Conservation (phyloP, 2,888 invertebrate genomes). For the Lathronympha strigana region DNA sequence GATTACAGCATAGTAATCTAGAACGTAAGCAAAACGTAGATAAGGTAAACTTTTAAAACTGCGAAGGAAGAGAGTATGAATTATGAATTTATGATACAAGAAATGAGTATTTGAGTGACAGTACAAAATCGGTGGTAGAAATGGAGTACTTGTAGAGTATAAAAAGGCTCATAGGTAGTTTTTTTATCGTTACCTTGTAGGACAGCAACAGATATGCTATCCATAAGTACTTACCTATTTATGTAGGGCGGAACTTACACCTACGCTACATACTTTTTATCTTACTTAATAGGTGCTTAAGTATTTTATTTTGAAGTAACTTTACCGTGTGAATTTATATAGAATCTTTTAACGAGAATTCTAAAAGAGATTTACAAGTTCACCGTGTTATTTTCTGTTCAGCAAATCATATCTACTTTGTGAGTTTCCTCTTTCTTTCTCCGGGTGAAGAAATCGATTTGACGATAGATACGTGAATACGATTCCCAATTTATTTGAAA, state of each 20-base stretch:
- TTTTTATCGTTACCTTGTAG: too few species aligned
- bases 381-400: slow-evolving; percentile 52
- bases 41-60: too few species aligned
- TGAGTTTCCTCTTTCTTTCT: slow-evolving; percentile 54
- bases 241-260: background rate
- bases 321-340: slow-evolving; percentile 15
- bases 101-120: too few species aligned
- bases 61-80: too few species aligned
- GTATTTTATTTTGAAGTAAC: slow-evolving; percentile 5
- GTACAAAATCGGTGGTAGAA: too few species aligned
- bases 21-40: too few species aligned
- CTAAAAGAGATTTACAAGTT: slow-evolving; percentile 39
- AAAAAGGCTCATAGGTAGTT: too few species aligned
- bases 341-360: slow-evolving; percentile 36
- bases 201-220: too few species aligned
- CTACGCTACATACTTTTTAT: background rate
- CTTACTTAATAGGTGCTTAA: slow-evolving; percentile 4
- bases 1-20: too few species aligned
- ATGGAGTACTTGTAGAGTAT: too few species aligned
- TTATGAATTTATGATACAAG: too few species aligned
- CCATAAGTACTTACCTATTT: too few species aligned
- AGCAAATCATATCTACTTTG: slow-evolving; percentile 60
- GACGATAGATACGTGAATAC: slow-evolving; percentile 63
- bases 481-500: slow-evolving; percentile 68
- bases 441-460: slow-evolving; percentile 68